phyloP scores from a whole-genome alignment of 2,113 vertebrate species.

The Collichthys lucidus region DNA sequence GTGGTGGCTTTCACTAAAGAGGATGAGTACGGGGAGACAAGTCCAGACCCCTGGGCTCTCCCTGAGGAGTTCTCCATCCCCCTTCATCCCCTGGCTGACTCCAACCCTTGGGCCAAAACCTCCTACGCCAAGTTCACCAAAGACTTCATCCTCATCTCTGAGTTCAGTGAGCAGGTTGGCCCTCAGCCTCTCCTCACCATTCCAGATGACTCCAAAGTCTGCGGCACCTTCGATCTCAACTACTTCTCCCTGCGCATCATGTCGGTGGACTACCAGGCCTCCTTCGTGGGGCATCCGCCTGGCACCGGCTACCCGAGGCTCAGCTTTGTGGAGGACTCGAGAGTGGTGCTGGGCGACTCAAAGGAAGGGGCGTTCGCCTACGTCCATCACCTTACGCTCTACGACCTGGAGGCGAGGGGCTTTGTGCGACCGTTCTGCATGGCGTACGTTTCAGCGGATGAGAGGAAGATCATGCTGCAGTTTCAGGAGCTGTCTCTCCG shows the following conservation, averaged over 20 bases:
- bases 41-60: constrained; percentile 84
- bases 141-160: constrained; percentile 98
- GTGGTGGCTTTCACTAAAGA: constrained; percentile 97
- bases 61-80: constrained; percentile 96
- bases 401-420: constrained; percentile 95
- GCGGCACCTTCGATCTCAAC: constrained; percentile 96
- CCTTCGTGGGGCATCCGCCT: constrained; percentile 95
- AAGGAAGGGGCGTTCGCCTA: constrained; percentile 98
- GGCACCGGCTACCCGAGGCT: constrained; percentile 96
- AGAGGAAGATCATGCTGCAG: constrained; percentile 98
- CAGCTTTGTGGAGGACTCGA: constrained; percentile 98
- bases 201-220: constrained; percentile 91
- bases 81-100: constrained; percentile 87
- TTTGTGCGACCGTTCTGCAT: constrained; percentile 98
- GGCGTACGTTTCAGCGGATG: constrained; percentile 96
- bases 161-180: constrained; percentile 98
- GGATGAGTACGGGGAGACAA: constrained; percentile 89
- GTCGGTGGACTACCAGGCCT: constrained; percentile 99
- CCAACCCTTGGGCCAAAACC: constrained; percentile 95
- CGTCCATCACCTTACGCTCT: constrained; percentile 96
- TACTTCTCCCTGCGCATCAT: constrained; percentile 98
- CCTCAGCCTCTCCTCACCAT: constrained; percentile 97
- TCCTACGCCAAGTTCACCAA: constrained; percentile 93
- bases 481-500: constrained; percentile 92
- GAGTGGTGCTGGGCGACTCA: constrained; percentile 96